phyloP scores from a whole-genome alignment of 1,140 invertebrate genomes.

The Apis dorsata region DNA sequence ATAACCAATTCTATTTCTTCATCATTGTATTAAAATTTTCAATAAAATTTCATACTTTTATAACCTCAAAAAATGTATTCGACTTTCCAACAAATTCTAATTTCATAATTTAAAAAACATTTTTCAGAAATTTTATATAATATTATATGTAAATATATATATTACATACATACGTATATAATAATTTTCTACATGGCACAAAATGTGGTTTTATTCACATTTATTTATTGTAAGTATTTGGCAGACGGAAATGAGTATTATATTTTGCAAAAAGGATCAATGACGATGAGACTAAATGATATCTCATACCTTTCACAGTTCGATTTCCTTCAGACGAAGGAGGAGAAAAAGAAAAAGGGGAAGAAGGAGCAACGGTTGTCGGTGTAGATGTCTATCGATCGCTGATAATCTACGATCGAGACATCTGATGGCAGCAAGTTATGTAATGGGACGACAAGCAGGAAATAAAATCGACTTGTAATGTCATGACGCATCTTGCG shows the following conservation, averaged over 20 bases:
- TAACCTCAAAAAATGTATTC: no score
- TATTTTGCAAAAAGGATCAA: slow-evolving; percentile 40
- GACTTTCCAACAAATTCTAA: no score
- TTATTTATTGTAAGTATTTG: no score
- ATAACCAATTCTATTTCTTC: no score
- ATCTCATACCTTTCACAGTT: slow-evolving; percentile 13
- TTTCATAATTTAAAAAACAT: no score
- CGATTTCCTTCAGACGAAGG: slow-evolving; percentile 29
- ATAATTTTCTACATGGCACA: background rate
- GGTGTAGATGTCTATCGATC: slow-evolving; percentile 64
- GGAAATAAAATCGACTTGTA: slow-evolving; percentile 67
- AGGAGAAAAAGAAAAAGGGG: background rate
- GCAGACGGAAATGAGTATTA: slow-evolving; percentile 43
- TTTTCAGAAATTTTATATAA: no score
- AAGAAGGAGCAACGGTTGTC: slow-evolving; percentile 55
- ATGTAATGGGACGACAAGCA: slow-evolving; percentile 63
- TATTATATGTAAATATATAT: background rate
- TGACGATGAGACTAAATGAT: slow-evolving; percentile 59
- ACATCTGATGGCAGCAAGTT: slow-evolving; percentile 54
- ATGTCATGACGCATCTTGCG: slow-evolving; percentile 55
- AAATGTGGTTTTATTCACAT: background rate
- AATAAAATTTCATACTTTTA: no score
- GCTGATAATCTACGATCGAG: slow-evolving; percentile 58
- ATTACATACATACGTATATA: background rate
- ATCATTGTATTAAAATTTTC: no score